Evolutionary conservation across 2,113 vertebrate genomes (phyloP), one percentile per base, ranked within the genome.

Genomic region (Melierax canorus): DNA sequence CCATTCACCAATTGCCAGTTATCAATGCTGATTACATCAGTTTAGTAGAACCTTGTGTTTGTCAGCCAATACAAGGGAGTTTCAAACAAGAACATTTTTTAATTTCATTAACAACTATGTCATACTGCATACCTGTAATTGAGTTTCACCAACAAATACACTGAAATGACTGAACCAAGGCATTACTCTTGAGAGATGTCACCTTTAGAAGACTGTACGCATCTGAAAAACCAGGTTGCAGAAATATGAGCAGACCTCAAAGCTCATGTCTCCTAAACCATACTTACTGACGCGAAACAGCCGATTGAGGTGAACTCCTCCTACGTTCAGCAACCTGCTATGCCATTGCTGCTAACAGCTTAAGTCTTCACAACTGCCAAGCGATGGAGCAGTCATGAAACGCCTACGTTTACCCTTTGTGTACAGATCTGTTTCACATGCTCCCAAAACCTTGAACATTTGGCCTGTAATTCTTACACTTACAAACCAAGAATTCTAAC

Each of bases 121-220:
- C 95, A 92, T 97, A 98, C 98, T 98, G 98, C 98, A 98, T 97
- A 98, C 98, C 98, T 98, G 98, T 98, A 98, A 98, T 97, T 97
- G 98, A 97, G 94, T 97, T 97, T 93, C 97, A 97, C 97, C 98
- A 97, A 96, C 94, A 94, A 92, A 96, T 97, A 88, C 97, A 96
- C 97, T 96, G 97, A 94, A 92, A 96, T 97, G 96, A 97, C 97
- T 97, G 91, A 97, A 92, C 96, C 96, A 92, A 91, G 91, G 88
- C 94, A 83, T 75, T 59, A 18, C 95, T 92, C 93, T 77, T 97
- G 71, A 96, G 84, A 87, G 89, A 91, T 46, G 90, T 94, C 97
- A 96, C 96, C 82, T 38, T 96, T 90, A 41, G 69, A 93, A 86
- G 95, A 90, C 95, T 38, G 93, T 58, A 87, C 94, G 62, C 97